These are phyloP conservation scores for Acronicta aceris DNA, from an alignment of 2,888 invertebrate genomes.

Conservation along the genomic window DNA sequence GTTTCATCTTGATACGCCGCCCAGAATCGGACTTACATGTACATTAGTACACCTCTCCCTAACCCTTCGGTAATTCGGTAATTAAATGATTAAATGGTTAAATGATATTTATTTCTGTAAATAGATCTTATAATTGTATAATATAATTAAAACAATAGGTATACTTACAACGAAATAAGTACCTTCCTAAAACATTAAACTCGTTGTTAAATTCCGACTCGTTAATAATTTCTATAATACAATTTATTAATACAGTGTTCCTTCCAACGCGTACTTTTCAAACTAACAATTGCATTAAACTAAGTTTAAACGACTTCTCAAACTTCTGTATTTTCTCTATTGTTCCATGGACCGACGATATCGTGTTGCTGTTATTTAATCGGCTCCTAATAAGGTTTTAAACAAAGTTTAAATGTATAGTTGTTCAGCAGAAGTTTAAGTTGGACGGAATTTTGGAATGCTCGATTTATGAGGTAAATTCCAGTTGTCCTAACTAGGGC, in stretches of 20 bases:
- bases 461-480: constrained; percentile 30
- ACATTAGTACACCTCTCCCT: no score
- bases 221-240: constrained; percentile 32
- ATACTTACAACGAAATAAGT: constrained; percentile 1
- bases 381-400: constrained; percentile 29
- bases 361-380: constrained; percentile 47
- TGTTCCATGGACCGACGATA: constrained; percentile 43
- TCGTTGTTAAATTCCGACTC: constrained; percentile 15
- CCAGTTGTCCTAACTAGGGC: constrained; percentile 1
- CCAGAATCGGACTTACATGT: no score
- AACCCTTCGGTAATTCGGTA: no score
- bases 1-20: no score
- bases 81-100: no score
- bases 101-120: no score
- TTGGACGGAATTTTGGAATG: constrained; percentile 15
- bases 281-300: constrained; percentile 53
- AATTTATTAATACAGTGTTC: constrained; percentile 38
- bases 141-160: no score
- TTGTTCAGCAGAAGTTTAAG: constrained; percentile 38
- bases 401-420: constrained; percentile 17
- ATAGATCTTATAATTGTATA: no score
- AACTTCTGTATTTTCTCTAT: constrained; percentile 51
- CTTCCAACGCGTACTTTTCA: constrained; percentile 33
- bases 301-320: constrained; percentile 48
- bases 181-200: constrained; percentile 11